Evolutionary conservation across 2,888 invertebrate genomes (phyloP).

Genomic region (Leptopterna dolabrata): DNA sequence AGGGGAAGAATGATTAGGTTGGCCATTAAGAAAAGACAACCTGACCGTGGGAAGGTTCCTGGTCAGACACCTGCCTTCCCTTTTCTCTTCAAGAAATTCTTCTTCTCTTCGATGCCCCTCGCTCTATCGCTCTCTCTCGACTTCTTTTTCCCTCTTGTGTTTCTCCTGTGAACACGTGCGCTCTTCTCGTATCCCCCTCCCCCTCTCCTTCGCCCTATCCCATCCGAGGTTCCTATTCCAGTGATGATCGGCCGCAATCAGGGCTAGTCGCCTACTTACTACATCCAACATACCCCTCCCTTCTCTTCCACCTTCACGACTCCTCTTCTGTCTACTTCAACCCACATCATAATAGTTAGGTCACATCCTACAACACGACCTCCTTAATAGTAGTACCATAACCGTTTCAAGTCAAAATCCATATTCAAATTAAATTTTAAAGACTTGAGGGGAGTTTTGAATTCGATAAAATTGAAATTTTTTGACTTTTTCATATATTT

Average conservation of each 20-base stretch:
- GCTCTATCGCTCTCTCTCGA: neutral
- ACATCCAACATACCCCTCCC: neutral
- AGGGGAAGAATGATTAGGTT: conserved; percentile 47
- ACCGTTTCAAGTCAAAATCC: no score
- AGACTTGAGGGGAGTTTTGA: no score
- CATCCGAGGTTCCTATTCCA: neutral
- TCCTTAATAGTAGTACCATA: neutral
- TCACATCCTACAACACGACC: no score
- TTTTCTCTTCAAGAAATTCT: conserved; percentile 27
- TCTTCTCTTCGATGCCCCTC: neutral
- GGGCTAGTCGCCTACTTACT: neutral
- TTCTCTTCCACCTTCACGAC: neutral
- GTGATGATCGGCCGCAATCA: conserved; percentile 14
- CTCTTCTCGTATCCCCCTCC: conserved; percentile 19
- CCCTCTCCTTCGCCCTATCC: neutral
- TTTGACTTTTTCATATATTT: no score
- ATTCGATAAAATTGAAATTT: no score
- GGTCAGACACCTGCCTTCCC: conserved; percentile 44
- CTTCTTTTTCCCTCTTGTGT: conserved; percentile 6
- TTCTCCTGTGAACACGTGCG: conserved; percentile 39
- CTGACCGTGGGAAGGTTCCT: conserved; percentile 48
- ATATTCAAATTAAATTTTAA: no score
- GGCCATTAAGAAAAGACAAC: conserved; percentile 48
- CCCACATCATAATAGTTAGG: neutral
- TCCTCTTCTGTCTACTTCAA: neutral